phyloP scores from a whole-genome alignment of 2,113 vertebrate genomes.

The Blennius ocellaris region DNA sequence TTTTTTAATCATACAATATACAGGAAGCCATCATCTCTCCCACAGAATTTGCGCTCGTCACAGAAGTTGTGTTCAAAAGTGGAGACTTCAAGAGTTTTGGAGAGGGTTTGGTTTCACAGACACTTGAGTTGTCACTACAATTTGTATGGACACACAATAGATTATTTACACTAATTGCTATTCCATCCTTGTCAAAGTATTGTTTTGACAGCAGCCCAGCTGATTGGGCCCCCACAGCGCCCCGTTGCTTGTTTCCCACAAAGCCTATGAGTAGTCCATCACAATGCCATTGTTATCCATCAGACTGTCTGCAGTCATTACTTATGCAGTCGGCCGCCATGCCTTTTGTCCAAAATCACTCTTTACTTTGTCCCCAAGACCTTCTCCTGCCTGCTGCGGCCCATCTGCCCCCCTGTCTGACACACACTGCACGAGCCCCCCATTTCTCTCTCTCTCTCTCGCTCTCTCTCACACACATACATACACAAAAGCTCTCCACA shows the following conservation, averaged over 20 bases:
- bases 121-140: conserved; percentile 16
- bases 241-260: conserved; percentile 67
- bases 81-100: no score
- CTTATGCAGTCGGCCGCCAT: conserved; percentile 73
- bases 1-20: conserved; percentile 36
- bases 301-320: conserved; percentile 76
- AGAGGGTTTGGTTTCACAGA: background rate
- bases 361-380: conserved; percentile 69
- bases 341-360: conserved; percentile 82
- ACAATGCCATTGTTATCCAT: conserved; percentile 82
- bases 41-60: conserved; percentile 22
- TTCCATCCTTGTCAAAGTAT: conserved; percentile 56
- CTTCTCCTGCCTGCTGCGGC: conserved; percentile 67
- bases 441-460: conserved; percentile 14
- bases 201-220: conserved; percentile 67
- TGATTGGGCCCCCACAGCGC: conserved; percentile 58
- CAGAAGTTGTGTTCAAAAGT: background rate
- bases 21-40: conserved; percentile 20
- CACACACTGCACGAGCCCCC: conserved; percentile 37
- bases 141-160: conserved; percentile 59
- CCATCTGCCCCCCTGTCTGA: conserved; percentile 78
- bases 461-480: conserved; percentile 26
- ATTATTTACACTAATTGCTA: conserved; percentile 53
- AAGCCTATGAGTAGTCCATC: conserved; percentile 56
- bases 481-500: conserved; percentile 52